These are phyloP conservation scores for Danionella cerebrum DNA, from an alignment of 2,113 vertebrate genomes.

Conservation along the genomic window DNA sequence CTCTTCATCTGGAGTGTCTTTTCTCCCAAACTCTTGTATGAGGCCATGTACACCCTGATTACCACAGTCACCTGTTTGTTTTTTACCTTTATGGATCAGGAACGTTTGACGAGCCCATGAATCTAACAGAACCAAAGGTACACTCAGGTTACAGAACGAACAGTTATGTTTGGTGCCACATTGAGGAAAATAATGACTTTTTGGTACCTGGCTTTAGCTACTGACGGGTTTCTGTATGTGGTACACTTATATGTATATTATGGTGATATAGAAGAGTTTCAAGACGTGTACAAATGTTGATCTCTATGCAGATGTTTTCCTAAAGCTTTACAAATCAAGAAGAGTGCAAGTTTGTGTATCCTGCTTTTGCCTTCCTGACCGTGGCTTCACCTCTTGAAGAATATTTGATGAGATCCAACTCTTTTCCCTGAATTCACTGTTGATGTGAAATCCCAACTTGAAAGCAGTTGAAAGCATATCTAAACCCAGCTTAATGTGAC, in stretches of 20 bases:
- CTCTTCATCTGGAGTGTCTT: constrained; percentile 98
- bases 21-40: constrained; percentile 92
- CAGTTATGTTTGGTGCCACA: neutral
- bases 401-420: neutral
- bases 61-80: constrained; percentile 73
- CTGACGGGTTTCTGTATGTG: neutral
- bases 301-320: neutral
- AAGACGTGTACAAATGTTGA: neutral
- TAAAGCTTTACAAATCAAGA: neutral
- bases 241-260: neutral
- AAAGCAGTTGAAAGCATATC: neutral
- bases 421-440: neutral
- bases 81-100: constrained; percentile 79
- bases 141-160: neutral
- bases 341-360: neutral
- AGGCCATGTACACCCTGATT: constrained; percentile 80
- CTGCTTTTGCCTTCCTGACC: neutral
- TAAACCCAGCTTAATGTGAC: neutral
- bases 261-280: neutral
- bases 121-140: neutral
- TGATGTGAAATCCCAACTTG: neutral
- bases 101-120: constrained; percentile 36
- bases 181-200: neutral
- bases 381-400: neutral
- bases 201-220: neutral